Conservation (phyloP, 2,113 vertebrate species). For the Numida meleagris region DNA sequence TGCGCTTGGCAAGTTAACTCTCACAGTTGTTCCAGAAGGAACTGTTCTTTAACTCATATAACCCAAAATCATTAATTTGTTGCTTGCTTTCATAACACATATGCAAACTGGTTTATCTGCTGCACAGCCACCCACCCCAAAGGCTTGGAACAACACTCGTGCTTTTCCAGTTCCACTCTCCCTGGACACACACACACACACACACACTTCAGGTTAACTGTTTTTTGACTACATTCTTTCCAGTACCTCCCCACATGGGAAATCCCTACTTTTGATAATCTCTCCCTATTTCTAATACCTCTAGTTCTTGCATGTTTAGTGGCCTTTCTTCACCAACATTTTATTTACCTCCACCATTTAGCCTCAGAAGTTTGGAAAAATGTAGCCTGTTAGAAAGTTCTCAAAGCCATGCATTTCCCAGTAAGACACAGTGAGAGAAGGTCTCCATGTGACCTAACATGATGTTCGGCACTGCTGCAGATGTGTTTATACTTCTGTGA, state of each 20-base stretch:
- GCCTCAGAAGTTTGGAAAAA: not conserved
- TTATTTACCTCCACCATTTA: not conserved
- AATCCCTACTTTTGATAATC: not conserved
- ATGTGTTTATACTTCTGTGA: not conserved
- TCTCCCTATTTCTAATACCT: not conserved
- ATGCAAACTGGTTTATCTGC: not conserved
- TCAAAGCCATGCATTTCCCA: not conserved
- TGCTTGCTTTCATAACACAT: not conserved
- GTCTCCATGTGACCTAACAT: not conserved
- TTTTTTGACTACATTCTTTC: not conserved
- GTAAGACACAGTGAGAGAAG: not conserved
- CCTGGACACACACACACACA: not conserved
- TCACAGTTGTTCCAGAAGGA: not conserved
- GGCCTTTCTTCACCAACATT: not conserved
- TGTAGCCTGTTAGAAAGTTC: not conserved
- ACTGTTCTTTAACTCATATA: not conserved
- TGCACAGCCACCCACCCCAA: fast-evolving
- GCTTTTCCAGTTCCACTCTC: not conserved
- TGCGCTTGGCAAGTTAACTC: not conserved
- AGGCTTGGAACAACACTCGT: not conserved
- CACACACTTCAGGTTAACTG: not conserved
- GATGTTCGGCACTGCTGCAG: not conserved
- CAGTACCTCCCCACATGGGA: not conserved
- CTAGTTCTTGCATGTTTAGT: not conserved
- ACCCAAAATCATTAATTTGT: not conserved